Base-by-base conservation (phyloP, 2,797 vertebrate species). In the Silurus lanzhouensis region DNA sequence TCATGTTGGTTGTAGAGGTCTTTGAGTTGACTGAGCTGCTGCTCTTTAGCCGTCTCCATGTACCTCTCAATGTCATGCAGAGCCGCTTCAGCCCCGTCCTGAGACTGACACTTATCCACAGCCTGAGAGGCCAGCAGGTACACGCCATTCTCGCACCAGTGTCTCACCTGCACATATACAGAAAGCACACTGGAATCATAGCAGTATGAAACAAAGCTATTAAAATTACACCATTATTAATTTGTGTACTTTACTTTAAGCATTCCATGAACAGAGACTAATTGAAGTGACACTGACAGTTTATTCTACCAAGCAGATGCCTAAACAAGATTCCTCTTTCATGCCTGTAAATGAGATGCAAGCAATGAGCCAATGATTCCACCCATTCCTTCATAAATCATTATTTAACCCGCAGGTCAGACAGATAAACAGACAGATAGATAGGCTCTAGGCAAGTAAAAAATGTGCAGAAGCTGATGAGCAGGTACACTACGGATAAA, bases 91-190 rank as follows among this genome's bases (percentile, higher is more conserved):
- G 97, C 96, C 46, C 98, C 98, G 83, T 99, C 98, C 93, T 98
- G 97, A 38, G 98, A 97, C 90, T 99, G 98, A 92, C 97, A 99
- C 89, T 97, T 98, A 90, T 99, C 98, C 86, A 99, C 96, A 86
- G 97, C 96, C 94, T 99, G 98, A 74, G 97, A 98, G 81, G 98
- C 98, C 90, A 99, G 93, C 91, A 99, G 96, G 91, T 98, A 99
- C 91, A 99, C 96, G 71, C 98, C 97, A 61, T 95, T 94, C 92
- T 99, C 97, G 60, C 97, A 99, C 98, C 98, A 99, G 25, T 96
- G 95, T 92, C 95, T 97, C 66, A 98, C 96, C 98, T 99, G 93
- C 1, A 89, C 2, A 85, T 25, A 85, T 38, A 85, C 13, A 58
- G 5, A 38, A 76, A 7, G 70, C 15, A 80, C 25, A 74, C 57